These are phyloP conservation scores for Anabacerthia variegaticeps DNA, from an alignment of 2,797 vertebrate species.

Conservation along the genomic window DNA sequence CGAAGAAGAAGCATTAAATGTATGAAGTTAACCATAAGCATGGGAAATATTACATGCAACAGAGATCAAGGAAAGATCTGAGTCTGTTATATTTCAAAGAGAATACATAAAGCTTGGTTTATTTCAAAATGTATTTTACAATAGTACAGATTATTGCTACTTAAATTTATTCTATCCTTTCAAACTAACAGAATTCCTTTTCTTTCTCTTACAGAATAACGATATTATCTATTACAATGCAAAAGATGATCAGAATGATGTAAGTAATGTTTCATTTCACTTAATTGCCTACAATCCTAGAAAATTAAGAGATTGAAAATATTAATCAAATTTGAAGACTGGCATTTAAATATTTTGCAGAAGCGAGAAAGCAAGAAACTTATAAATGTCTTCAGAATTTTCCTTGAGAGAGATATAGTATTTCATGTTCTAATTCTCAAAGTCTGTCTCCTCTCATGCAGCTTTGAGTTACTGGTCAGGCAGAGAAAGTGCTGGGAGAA, in stretches of 20 bases:
- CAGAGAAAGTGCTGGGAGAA: not conserved
- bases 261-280: constrained; percentile 69
- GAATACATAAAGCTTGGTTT: not conserved
- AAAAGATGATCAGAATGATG: constrained; percentile 88
- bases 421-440: not conserved
- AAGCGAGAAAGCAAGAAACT: not conserved
- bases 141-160: not conserved
- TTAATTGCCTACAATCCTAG: not conserved
- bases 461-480: not conserved
- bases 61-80: not conserved
- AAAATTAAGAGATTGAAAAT: not conserved
- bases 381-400: not conserved
- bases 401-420: not conserved
- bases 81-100: not conserved
- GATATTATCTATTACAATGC: constrained; percentile 94
- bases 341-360: not conserved
- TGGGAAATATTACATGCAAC: not conserved
- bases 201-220: constrained; percentile 80
- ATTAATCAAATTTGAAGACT: not conserved
- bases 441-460: not conserved
- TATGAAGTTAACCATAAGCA: not conserved
- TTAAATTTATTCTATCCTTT: not conserved
- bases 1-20: not conserved
- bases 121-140: not conserved
- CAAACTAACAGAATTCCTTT: not conserved